These are phyloP conservation scores for Anorthoa munda DNA, from an alignment of 2,888 invertebrate genomes.

Conservation along the genomic window DNA sequence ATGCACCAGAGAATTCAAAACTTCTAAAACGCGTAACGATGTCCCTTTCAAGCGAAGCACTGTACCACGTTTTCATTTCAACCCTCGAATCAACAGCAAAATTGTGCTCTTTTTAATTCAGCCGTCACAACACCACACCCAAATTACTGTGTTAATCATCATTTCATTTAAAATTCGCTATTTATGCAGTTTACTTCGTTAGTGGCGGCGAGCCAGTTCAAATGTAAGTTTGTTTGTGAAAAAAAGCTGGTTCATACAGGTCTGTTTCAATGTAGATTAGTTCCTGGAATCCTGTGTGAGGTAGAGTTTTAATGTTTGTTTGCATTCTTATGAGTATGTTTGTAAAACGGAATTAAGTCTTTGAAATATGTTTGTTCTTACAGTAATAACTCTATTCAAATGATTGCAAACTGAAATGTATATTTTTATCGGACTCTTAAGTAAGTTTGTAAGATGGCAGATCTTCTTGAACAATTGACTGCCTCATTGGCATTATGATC, in stretches of 20 bases:
- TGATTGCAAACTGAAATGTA: no score
- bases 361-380: no score
- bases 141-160: slow-evolving; percentile 63
- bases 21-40: slow-evolving; percentile 18
- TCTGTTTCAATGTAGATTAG: slow-evolving; percentile 13
- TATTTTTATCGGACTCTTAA: no score
- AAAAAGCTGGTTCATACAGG: slow-evolving; percentile 14
- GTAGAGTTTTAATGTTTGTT: background rate
- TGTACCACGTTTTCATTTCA: slow-evolving; percentile 16
- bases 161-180: slow-evolving; percentile 63
- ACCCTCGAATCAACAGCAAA: slow-evolving; percentile 33
- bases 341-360: no score
- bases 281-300: background rate
- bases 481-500: no score
- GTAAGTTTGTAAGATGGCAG: no score
- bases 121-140: slow-evolving; percentile 31
- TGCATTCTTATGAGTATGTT: background rate
- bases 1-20: slow-evolving; percentile 11
- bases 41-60: slow-evolving; percentile 14
- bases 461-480: no score
- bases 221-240: slow-evolving; percentile 38
- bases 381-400: no score
- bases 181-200: slow-evolving; percentile 57
- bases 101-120: slow-evolving; percentile 41
- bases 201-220: slow-evolving; percentile 44